These are phyloP conservation scores for Cettia cetti DNA, from an alignment of 2,113 vertebrate genomes.

Conservation along the genomic window DNA sequence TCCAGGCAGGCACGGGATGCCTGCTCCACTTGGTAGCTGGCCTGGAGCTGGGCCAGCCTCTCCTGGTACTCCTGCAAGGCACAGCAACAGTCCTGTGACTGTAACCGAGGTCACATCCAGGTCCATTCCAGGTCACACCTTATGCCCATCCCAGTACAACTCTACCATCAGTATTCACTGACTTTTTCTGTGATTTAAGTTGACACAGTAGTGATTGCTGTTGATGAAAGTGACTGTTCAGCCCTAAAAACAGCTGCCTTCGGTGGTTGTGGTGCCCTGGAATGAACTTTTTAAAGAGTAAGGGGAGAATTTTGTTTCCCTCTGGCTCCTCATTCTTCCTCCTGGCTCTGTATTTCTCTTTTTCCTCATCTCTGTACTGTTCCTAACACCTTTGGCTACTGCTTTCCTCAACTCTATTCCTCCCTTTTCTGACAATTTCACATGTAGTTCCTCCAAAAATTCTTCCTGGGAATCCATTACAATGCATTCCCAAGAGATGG, in stretches of 20 bases:
- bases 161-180: background rate
- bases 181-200: background rate
- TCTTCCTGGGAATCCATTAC: background rate
- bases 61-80: constrained; percentile 81
- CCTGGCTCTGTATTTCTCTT: background rate
- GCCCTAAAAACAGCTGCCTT: background rate
- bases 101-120: background rate
- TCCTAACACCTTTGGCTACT: background rate
- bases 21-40: constrained; percentile 83
- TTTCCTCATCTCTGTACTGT: background rate
- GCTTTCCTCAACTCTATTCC: background rate
- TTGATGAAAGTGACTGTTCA: background rate
- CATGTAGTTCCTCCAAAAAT: background rate
- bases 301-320: background rate
- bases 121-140: background rate
- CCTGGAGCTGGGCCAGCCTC: constrained; percentile 79
- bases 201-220: background rate
- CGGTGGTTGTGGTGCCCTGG: background rate
- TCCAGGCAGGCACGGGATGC: constrained; percentile 79
- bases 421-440: background rate
- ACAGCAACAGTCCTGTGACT: background rate
- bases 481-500: background rate
- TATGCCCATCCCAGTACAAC: background rate
- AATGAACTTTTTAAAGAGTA: background rate
- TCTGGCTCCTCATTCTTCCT: background rate